phyloP scores from a whole-genome alignment of 2,113 vertebrate species.

The Serilophus lunatus region DNA sequence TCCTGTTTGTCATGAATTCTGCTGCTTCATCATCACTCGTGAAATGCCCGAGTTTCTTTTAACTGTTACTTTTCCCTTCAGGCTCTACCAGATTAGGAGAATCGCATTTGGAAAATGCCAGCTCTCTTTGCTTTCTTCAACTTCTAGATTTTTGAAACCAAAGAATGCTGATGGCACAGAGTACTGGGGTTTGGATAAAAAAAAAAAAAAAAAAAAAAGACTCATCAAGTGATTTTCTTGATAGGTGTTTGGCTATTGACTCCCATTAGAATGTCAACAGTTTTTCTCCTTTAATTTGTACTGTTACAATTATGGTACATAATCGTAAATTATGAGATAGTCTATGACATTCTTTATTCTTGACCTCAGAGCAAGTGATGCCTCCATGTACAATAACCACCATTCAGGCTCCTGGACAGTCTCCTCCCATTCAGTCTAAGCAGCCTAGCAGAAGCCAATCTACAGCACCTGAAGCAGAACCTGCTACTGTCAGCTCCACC shows the following conservation, averaged over 20 bases:
- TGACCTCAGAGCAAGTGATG: not conserved
- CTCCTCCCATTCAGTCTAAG: not conserved
- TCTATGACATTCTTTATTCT: not conserved
- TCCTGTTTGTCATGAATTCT: slow-evolving; percentile 32
- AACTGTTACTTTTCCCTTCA: not conserved
- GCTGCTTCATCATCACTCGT: not conserved
- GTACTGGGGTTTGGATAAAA: not conserved
- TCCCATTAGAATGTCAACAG: not conserved
- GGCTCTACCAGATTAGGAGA: not conserved
- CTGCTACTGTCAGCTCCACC: not conserved
- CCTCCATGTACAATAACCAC: not conserved
- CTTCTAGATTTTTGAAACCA: not conserved
- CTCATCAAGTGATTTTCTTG: not conserved
- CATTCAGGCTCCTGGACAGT: not conserved
- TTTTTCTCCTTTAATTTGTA: not conserved
- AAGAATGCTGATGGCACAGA: not conserved
- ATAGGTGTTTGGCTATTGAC: not conserved
- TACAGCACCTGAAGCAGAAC: not conserved
- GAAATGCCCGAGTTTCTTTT: not conserved
- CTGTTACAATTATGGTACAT: too few relatives aligned
- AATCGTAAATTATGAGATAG: not conserved
- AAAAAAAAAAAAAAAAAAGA: not conserved
- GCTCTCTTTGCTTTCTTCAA: not conserved
- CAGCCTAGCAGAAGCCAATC: not conserved
- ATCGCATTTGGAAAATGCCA: not conserved